Conservation (phyloP, 2,797 vertebrate species). For the Pangasius djambal region DNA sequence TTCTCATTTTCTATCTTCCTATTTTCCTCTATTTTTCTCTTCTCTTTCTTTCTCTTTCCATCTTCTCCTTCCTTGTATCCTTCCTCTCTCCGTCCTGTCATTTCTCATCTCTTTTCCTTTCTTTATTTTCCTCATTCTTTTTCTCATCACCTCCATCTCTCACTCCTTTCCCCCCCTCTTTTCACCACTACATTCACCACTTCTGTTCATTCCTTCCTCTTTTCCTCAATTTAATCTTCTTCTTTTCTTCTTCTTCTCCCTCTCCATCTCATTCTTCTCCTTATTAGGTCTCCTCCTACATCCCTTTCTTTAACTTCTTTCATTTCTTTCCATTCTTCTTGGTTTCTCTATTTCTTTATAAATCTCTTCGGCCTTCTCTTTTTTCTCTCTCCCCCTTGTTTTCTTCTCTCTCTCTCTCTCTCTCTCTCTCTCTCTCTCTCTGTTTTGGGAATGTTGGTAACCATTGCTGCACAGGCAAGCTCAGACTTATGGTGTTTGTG, state of each 20-base stretch:
- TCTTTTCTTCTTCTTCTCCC: not conserved
- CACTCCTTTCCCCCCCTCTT: not conserved
- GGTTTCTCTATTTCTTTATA: not conserved
- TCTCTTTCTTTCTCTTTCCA: too few species aligned
- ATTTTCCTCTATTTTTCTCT: not conserved
- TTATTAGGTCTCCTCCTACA: not conserved
- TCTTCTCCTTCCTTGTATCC: not conserved
- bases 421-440: not conserved
- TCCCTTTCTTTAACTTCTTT: not conserved
- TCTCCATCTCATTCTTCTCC: not conserved
- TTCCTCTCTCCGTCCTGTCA: not conserved
- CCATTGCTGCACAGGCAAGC: not conserved
- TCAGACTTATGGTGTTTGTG: not conserved
- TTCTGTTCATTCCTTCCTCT: not conserved
- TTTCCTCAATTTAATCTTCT: not conserved
- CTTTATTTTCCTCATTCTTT: not conserved
- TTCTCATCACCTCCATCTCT: not conserved
- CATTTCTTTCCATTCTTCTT: not conserved
- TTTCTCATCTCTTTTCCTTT: not conserved
- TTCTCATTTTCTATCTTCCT: slow-evolving; percentile 37
- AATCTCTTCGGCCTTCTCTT: not conserved
- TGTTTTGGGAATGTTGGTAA: not conserved
- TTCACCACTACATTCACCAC: not conserved
- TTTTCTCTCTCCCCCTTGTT: too few species aligned
- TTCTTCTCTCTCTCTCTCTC: not conserved